Evolutionary conservation across 2,797 vertebrate species (phyloP).

Genomic region (Australoheros facetus): DNA sequence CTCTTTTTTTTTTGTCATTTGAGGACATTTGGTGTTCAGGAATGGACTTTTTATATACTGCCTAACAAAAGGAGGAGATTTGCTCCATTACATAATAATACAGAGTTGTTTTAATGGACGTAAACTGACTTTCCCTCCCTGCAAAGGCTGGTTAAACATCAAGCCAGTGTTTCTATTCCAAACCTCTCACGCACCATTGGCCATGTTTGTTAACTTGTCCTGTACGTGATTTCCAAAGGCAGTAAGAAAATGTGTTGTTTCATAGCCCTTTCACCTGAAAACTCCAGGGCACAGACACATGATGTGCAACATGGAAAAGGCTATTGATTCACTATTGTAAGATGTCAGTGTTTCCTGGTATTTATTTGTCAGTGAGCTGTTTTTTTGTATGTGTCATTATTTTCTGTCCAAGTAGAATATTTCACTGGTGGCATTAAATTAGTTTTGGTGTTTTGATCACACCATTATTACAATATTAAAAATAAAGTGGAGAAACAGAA

Average conservation of each 20-base stretch:
- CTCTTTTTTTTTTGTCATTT: conserved; percentile 36
- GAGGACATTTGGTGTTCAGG: conserved; percentile 39
- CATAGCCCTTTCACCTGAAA: conserved; percentile 63
- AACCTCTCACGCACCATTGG: conserved; percentile 64
- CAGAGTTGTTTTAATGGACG: conserved; percentile 52
- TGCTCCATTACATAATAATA: conserved; percentile 54
- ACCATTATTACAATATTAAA: conserved; percentile 29
- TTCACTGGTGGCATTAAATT: conserved; percentile 59
- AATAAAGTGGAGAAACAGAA: conserved; percentile 22
- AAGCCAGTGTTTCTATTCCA: conserved; percentile 66
- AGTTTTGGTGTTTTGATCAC: conserved; percentile 60
- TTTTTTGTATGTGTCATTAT: conserved; percentile 68
- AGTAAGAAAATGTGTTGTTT: conserved; percentile 64
- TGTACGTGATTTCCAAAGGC: conserved; percentile 69
- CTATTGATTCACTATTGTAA: conserved; percentile 57
- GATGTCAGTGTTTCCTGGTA: conserved; percentile 76
- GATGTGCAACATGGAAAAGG: conserved; percentile 51
- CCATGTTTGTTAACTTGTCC: conserved; percentile 73
- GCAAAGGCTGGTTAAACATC: conserved; percentile 75
- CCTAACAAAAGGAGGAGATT: conserved; percentile 23
- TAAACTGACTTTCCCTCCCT: conserved; percentile 44
- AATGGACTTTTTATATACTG: conserved; percentile 15
- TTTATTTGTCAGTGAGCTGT: conserved; percentile 79
- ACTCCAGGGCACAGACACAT: conserved; percentile 42
- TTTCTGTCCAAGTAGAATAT: conserved; percentile 62